phyloP scores from a whole-genome alignment of 2,888 invertebrate genomes.

The Zaprionus bogoriensis region DNA sequence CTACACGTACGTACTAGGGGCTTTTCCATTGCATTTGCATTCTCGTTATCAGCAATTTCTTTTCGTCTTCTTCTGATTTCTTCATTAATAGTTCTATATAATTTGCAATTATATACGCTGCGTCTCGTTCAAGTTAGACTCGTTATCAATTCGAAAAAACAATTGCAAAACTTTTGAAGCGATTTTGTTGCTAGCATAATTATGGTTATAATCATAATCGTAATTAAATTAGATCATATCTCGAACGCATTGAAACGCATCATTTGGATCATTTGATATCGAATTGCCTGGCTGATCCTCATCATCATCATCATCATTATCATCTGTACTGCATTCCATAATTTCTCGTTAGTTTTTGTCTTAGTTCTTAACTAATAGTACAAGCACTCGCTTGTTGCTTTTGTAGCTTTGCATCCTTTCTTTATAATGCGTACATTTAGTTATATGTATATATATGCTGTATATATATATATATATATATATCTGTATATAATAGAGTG shows the following conservation, averaged over 20 bases:
- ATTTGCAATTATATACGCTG: conserved; percentile 73
- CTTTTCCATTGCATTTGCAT: background rate
- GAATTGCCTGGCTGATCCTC: conserved; percentile 30
- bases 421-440: conserved; percentile 32
- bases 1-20: background rate
- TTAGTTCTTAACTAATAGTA: conserved; percentile 76
- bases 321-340: conserved; percentile 9
- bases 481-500: conserved; percentile 47
- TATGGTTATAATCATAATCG: conserved; percentile 29
- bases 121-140: conserved; percentile 64
- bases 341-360: conserved; percentile 53
- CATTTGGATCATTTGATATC: conserved; percentile 60
- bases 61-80: background rate
- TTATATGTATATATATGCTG: conserved; percentile 44
- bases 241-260: conserved; percentile 14
- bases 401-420: conserved; percentile 33
- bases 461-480: conserved; percentile 47
- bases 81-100: conserved; percentile 52
- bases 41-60: background rate
- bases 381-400: conserved; percentile 46
- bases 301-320: conserved; percentile 17
- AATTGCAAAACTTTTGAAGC: conserved; percentile 66
- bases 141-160: conserved; percentile 34
- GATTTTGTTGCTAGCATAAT: conserved; percentile 52
- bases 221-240: conserved; percentile 55